Base-by-base conservation (phyloP, 2,113 vertebrate species). In the Odocoileus virginianus region DNA sequence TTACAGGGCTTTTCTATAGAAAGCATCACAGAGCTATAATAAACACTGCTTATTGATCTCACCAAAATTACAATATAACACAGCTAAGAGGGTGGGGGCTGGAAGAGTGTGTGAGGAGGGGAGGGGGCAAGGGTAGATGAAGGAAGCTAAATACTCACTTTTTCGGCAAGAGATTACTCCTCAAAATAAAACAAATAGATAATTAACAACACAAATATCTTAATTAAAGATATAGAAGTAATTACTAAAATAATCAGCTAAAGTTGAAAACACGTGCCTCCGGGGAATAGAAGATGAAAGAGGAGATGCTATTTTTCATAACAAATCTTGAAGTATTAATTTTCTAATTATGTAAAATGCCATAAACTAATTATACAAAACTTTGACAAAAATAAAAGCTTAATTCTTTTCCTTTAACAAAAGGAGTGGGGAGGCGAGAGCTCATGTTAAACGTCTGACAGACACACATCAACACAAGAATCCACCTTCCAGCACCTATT, bases 381-480 rank as follows among this genome's bases (percentile, higher is more conserved):
- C 67, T 11, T 36, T 55, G 67, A 67, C 82, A 89, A 57, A 95
- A 89, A 74, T 28, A 91, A 82, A 87, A 43, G n/a, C 47, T 60
- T 36, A 43, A n/a, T 27, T 17, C 10, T 54, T 74, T 74, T 4
- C 12, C 1, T 11, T 1, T 27, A 86, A 83, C 90, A 45, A 78
- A 33, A 4, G 2, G 7, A 8, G 52, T 17, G 16, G 3, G 5
- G 19, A 30, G 43, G 36, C 0, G 0, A 21, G 16, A 13, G 27
- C 17, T 92, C 52, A 25, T 12, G 9, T 92, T 52, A 71, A 16
- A 57, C 19, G 54, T 19, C 33, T 78, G 17, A 21, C 13, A 8
- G 23, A 81, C 58, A 82, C 21, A 7, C 3, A 40, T 8, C 85
- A 30, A 82, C 25, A 7, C 19, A 40, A 50, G 74, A 60, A 52